Percentiles rank a stretch among this genome's conserved stretches.
Conservation (phyloP, 2,797 vertebrate species). For the Arrhamphus sclerolepis region DNA sequence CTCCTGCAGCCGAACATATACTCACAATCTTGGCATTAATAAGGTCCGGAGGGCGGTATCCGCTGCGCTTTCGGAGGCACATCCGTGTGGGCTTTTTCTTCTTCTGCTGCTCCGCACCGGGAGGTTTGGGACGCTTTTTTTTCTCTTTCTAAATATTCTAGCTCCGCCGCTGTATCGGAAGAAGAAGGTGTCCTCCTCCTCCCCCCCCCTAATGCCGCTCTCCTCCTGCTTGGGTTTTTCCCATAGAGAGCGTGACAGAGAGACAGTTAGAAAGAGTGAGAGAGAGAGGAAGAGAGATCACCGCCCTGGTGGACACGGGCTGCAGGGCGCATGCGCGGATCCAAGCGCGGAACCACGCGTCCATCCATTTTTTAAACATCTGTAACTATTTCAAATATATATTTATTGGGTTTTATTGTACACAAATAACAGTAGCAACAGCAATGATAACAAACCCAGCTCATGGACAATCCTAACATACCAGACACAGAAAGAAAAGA, state of each 20-base stretch:
- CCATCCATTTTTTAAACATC: neutral
- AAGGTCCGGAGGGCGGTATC: slow-evolving; percentile 79
- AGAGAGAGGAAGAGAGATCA: slow-evolving; percentile 46
- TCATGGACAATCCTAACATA: too few species aligned
- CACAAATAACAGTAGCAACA: too few species aligned
- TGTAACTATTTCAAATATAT: too few species aligned
- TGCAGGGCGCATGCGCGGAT: slow-evolving; percentile 62
- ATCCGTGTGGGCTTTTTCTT: slow-evolving; percentile 71
- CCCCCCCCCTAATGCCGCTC: slow-evolving; percentile 49
- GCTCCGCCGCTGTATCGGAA: slow-evolving; percentile 37
- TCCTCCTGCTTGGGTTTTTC: slow-evolving; percentile 68
- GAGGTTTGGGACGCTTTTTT: slow-evolving; percentile 1
- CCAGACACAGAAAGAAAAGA: too few species aligned
- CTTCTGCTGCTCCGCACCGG: slow-evolving; percentile 35
- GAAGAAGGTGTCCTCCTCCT: slow-evolving; percentile 52
- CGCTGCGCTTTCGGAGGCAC: slow-evolving; percentile 81
- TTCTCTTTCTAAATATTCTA: slow-evolving; percentile 14
- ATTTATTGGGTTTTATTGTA: too few species aligned
- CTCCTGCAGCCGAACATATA: slow-evolving; percentile 57
- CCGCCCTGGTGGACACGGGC: slow-evolving; percentile 46
- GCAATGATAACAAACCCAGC: too few species aligned
- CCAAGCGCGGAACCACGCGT: slow-evolving; percentile 8
- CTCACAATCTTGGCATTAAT: slow-evolving; percentile 84
- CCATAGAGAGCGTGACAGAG: slow-evolving; percentile 49
- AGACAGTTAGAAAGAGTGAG: slow-evolving; percentile 23